Percentiles rank a stretch among this genome's conserved stretches.
Conservation (phyloP, 1,140 invertebrate species). For the Cryptotermes secundus region DNA sequence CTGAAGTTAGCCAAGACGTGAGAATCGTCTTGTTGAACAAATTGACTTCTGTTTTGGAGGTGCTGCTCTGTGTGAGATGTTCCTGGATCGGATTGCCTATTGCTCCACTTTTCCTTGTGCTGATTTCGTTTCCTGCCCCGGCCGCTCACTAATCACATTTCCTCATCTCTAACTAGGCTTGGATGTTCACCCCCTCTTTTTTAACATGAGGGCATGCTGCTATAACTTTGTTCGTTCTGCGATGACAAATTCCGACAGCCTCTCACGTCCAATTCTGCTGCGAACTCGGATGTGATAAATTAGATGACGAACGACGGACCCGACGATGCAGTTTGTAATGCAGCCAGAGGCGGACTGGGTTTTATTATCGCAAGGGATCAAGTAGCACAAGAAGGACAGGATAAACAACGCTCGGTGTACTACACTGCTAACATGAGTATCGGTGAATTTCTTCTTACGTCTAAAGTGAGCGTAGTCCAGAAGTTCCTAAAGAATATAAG, state of each 20-base stretch:
- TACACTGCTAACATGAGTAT: too few relatives aligned
- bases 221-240: conserved; percentile 16
- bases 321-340: background rate
- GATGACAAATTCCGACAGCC: conserved; percentile 18
- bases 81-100: background rate
- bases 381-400: too few relatives aligned
- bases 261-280: conserved; percentile 17
- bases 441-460: too few relatives aligned
- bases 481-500: too few relatives aligned
- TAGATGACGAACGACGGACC: background rate
- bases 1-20: too few relatives aligned
- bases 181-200: background rate
- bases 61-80: background rate
- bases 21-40: too few relatives aligned
- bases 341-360: background rate
- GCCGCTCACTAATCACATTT: background rate
- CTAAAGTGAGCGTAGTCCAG: too few relatives aligned
- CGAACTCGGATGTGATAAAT: conserved; percentile 19
- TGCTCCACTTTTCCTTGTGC: background rate
- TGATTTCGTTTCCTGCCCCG: background rate
- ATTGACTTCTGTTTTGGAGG: too few relatives aligned
- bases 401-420: too few relatives aligned
- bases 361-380: background rate
- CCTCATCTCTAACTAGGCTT: background rate
- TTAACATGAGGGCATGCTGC: background rate